A percentile compares a stretch with the other conserved stretches of the same genome.
Conservation (phyloP, 2,113 vertebrate genomes). For the Cathartes aura region DNA sequence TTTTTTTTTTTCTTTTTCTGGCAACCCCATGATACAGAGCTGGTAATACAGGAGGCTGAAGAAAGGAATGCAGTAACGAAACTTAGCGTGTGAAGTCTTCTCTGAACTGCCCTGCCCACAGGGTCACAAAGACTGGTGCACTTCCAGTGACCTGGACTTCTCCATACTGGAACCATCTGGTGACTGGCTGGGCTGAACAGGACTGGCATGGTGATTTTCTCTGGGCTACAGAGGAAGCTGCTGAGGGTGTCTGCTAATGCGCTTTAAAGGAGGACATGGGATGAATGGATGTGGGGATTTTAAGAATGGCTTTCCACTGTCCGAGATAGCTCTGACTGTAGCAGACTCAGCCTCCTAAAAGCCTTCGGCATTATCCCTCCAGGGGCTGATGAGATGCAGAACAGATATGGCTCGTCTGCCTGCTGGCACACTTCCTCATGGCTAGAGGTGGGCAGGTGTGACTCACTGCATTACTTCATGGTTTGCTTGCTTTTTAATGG, state of each 20-base stretch:
- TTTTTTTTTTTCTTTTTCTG: background rate
- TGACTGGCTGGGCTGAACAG: background rate
- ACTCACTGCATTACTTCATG: background rate
- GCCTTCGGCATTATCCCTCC: background rate
- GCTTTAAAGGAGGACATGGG: background rate
- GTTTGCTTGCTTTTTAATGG: background rate
- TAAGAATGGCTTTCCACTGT: background rate
- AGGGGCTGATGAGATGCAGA: background rate
- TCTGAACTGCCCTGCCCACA: background rate
- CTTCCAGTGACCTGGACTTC: background rate
- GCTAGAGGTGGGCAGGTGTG: background rate
- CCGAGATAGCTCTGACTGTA: background rate
- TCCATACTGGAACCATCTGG: background rate
- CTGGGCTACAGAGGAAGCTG: background rate
- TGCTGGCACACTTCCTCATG: background rate
- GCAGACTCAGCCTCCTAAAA: background rate
- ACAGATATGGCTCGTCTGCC: background rate
- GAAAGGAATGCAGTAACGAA: background rate
- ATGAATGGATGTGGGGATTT: background rate
- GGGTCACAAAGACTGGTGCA: background rate
- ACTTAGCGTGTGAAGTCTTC: accelerated
- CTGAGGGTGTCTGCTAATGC: background rate
- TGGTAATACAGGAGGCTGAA: background rate
- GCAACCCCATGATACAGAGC: background rate
- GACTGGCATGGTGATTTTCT: background rate